Conservation (phyloP, 2,888 invertebrate species). For the Empis stercorea region DNA sequence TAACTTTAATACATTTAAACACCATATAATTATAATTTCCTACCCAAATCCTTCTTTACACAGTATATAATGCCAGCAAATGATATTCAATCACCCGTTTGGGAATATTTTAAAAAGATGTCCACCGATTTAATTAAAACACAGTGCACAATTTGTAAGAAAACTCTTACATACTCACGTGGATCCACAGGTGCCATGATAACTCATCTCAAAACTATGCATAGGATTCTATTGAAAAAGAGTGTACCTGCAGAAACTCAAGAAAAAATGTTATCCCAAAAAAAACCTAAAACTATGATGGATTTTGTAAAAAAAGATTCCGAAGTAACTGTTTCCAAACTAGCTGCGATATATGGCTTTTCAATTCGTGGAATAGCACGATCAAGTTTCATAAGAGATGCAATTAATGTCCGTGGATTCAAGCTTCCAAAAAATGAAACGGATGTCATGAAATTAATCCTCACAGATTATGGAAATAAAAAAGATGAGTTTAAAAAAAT, state of each 20-base stretch:
- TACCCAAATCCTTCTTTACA: background rate
- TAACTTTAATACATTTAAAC: background rate
- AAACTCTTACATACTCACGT: background rate
- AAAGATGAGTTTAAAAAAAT: background rate
- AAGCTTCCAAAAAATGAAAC: background rate
- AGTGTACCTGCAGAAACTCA: background rate
- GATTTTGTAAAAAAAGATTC: background rate
- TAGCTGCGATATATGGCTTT: background rate
- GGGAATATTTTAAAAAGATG: background rate
- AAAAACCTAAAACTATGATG: background rate
- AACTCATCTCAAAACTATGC: background rate
- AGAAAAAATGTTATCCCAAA: background rate
- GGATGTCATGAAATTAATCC: background rate
- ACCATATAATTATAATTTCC: background rate
- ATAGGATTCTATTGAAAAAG: background rate
- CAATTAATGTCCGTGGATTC: background rate
- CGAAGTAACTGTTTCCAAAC: background rate
- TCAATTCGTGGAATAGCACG: background rate
- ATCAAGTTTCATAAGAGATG: background rate
- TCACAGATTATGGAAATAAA: background rate
- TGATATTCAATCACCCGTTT: background rate
- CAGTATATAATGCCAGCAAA: background rate
- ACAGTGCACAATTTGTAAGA: background rate
- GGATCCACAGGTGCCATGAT: background rate
- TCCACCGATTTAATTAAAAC: background rate